Percentiles rank a stretch among this genome's conserved stretches.
phyloP scores from a whole-genome alignment of 2,797 vertebrate species.

The Rhynchotus rufescens region DNA sequence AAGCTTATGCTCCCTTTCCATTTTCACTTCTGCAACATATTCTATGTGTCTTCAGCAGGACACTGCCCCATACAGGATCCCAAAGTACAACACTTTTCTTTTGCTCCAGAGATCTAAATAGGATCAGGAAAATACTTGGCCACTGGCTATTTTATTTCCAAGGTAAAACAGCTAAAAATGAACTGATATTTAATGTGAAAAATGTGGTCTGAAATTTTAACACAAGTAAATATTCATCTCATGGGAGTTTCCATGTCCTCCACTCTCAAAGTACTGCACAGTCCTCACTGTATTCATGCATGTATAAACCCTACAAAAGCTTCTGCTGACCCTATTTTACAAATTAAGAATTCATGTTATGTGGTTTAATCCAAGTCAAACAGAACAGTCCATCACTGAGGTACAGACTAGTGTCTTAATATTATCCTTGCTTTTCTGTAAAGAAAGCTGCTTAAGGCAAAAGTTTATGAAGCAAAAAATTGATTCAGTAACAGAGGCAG shows the following conservation, averaged over 20 bases:
- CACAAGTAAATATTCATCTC: neutral
- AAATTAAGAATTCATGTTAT: neutral
- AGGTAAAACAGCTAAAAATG: neutral
- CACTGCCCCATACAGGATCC: neutral
- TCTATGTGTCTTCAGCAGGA: neutral
- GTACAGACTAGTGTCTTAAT: neutral
- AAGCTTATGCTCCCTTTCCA: neutral
- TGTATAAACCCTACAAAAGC: neutral
- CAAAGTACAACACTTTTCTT: neutral
- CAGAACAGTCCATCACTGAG: neutral
- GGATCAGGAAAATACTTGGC: neutral
- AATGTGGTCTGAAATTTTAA: neutral
- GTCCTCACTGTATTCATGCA: neutral
- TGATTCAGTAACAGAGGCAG: neutral
- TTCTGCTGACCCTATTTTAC: neutral
- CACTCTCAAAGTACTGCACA: neutral
- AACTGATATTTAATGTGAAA: neutral
- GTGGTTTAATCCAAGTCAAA: neutral
- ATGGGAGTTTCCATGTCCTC: neutral
- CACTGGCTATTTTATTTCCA: neutral
- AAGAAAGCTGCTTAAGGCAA: neutral
- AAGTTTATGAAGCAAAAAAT: neutral
- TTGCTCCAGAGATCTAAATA: neutral
- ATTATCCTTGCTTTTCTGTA: neutral
- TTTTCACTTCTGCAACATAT: neutral